Conservation (phyloP, 2,797 vertebrate species). For the Toxotes lorentzi region DNA sequence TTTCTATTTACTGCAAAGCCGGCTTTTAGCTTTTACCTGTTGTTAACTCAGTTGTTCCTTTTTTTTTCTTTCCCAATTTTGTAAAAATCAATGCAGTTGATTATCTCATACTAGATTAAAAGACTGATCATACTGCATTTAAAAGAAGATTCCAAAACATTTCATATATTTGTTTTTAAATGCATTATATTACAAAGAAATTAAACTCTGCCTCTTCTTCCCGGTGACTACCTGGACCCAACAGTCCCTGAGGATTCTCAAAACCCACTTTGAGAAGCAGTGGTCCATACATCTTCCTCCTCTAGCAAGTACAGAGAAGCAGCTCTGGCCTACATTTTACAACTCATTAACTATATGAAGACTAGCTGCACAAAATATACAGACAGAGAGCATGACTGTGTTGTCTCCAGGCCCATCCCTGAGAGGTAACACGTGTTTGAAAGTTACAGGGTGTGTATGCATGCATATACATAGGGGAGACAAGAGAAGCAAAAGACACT, state of each 20-base stretch:
- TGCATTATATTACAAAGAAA: slow-evolving; percentile 27
- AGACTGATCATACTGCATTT: neutral
- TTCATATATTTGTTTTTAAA: slow-evolving; percentile 28
- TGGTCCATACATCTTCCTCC: slow-evolving; percentile 55
- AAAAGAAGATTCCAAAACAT: no score
- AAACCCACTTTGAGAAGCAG: slow-evolving; percentile 40
- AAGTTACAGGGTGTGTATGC: slow-evolving; percentile 7
- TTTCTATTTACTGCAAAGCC: slow-evolving; percentile 25
- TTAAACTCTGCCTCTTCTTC: slow-evolving; percentile 38
- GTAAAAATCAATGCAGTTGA: neutral
- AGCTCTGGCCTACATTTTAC: slow-evolving; percentile 79
- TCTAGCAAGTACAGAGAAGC: slow-evolving; percentile 44
- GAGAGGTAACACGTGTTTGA: slow-evolving; percentile 33
- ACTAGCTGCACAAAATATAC: slow-evolving; percentile 69
- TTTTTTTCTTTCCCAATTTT: neutral
- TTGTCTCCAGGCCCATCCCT: slow-evolving; percentile 47
- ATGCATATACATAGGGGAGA: slow-evolving; percentile 26
- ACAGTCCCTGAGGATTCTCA: slow-evolving; percentile 41
- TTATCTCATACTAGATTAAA: neutral
- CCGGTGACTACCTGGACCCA: slow-evolving; percentile 2
- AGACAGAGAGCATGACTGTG: slow-evolving; percentile 61
- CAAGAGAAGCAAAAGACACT: neutral
- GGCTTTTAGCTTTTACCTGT: neutral
- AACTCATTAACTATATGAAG: slow-evolving; percentile 75
- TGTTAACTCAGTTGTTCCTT: neutral